Evolutionary conservation across 2,888 invertebrate genomes (phyloP), one percentile per base, ranked within the genome.

Genomic region (Dromius quadrimaculatus): DNA sequence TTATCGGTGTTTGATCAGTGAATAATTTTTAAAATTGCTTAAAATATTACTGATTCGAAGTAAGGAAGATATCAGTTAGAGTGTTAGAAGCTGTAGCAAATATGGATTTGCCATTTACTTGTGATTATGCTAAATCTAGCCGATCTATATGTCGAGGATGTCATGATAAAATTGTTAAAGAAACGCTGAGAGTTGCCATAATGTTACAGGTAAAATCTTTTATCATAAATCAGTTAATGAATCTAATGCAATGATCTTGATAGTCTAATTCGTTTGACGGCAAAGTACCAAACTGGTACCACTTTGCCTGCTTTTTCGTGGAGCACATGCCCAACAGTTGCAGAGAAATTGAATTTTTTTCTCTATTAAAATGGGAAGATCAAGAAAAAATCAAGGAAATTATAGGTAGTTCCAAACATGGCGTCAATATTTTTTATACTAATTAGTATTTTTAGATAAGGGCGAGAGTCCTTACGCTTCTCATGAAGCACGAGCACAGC

Each of bases 241-340:
- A 32, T 32, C 32, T 32, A 32, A 32, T 6, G 5, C 9, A 32
- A 32, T 9, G 9, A 6, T 9, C 5, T 47, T 47, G 9, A 9
- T 20, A 66, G 66, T 66, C 66, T 4, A 57, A 11, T 20, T 38
- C 66, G 8, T 70, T 70, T 20, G 70, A 70, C 47, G 23, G 22
- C 6, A 47, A 36, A 23, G 70, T 70, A 1, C 70, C 70, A 17
- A 70, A 70, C 23, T 70, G 70, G 70, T 70, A 62, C 23, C 70
- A 70, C 47, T 19, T 17, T 2, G 36, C 28, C 13, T 70, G 70
- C 17, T 70, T 70, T 23, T 70, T 70, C 38, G 47, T 61, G n/a
- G 70, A 70, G 22, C 62, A 70, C 20, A 70, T 70, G 61, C 70
- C 70, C 2, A n/a, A 61, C 0, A 36, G 22, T 5, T 50, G 17